These are phyloP conservation scores for Chloromyia formosa DNA, from an alignment of 2,888 invertebrate genomes.

Conservation along the genomic window DNA sequence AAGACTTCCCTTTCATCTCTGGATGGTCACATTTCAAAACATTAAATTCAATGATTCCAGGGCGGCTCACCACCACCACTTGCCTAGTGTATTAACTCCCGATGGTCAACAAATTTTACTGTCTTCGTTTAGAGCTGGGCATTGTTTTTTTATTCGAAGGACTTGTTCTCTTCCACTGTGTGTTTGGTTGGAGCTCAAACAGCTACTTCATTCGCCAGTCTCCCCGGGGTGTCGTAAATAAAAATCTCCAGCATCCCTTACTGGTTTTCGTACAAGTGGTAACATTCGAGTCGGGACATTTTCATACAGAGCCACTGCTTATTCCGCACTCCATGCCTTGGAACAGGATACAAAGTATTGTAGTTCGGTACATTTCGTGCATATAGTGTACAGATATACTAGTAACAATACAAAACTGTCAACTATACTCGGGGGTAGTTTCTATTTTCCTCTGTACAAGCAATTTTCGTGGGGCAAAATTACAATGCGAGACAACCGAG, in stretches of 20 bases:
- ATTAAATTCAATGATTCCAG: background rate
- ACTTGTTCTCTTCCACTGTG: background rate
- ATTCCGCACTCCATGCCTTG: background rate
- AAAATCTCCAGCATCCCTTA: slow-evolving; percentile 18
- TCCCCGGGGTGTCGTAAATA: slow-evolving; percentile 37
- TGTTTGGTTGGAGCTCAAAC: background rate
- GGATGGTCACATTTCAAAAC: background rate
- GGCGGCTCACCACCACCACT: background rate
- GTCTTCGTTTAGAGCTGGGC: background rate
- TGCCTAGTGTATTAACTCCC: background rate
- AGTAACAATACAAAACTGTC: background rate
- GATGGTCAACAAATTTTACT: background rate
- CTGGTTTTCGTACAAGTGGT: slow-evolving; percentile 21
- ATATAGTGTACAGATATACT: no score
- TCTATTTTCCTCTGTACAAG: slow-evolving; percentile 34
- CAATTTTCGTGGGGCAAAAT: slow-evolving; percentile 22
- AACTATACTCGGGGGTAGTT: slow-evolving; percentile 39
- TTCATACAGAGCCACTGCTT: background rate
- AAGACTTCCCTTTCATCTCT: no score
- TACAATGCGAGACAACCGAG: slow-evolving; percentile 40
- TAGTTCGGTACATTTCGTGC: background rate
- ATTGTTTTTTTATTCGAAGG: background rate
- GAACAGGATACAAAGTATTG: no score
- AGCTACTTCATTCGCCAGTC: slow-evolving; percentile 13
- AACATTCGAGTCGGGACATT: background rate